Base-by-base conservation (phyloP, 2,888 invertebrate genomes). In the Hypomecis punctinalis region DNA sequence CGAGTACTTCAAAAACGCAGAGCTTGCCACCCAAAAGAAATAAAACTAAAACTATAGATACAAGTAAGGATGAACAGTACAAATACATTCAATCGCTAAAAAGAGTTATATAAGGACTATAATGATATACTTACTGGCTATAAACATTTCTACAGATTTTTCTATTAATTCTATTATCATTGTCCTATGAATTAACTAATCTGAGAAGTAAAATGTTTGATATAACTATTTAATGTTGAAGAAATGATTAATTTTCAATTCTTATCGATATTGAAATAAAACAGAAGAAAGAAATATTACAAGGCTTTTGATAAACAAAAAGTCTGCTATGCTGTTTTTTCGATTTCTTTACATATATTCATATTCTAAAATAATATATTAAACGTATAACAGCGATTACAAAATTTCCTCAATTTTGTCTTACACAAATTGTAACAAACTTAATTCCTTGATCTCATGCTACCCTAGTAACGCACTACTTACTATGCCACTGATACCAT, bases 11-110 rank as follows among this genome's bases (percentile, higher is more conserved):
- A n/a, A 43, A 35, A 46, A 43, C 23, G 23, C 56, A 68, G 72
- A 75, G 71, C 74, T 67, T 68, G 70, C 61, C 68, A 68, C 68
- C 73, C 66, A 46, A 64, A 62, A 57, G 63, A 64, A 73, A 54
- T 68, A 66, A 68, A 72, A 67, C 71, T 66, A 72, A 64, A 68
- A 71, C 63, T 72, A 72, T 62, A 72, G 47, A 47, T 39, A 23
- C 23, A 47, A 39, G 60, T 65, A 63, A 61, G 65, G 63, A 65
- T 59, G 59, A 67, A 73, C 59, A 68, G 66, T 66, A 68, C 52
- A 58, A 62, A 61, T 58, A 68, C 73, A 73, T 73, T 69, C 71
- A 71, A 62, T 61, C 42, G 45, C 67, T 70, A 72, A 45, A 68
- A 42, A 64, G 56, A 67, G 9, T 40, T 46, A 39, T 35, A 47